Conservation (phyloP, 2,888 invertebrate genomes). For the Epirrhoe alternata region DNA sequence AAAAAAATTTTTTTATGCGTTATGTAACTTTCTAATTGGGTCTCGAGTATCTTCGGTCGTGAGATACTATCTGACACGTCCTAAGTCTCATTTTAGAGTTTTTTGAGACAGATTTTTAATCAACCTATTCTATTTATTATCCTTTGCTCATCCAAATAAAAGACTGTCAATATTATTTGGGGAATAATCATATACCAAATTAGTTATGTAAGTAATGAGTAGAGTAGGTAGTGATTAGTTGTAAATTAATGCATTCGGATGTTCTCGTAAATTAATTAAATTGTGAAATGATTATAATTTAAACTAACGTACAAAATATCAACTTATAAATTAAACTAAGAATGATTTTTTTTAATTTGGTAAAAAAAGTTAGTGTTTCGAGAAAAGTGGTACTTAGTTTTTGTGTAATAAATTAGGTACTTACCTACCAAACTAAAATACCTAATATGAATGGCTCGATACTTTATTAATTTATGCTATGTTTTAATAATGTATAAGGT, state of each 20-base stretch:
- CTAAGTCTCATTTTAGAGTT: constrained; percentile 1
- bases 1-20: constrained; percentile 34
- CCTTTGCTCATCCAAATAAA: constrained; percentile 5
- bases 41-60: constrained; percentile 18
- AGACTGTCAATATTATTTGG: constrained; percentile 16
- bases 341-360: too few relatives aligned
- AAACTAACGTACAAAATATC: too few relatives aligned
- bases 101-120: constrained; percentile 3
- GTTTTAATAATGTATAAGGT: background rate
- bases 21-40: constrained; percentile 5
- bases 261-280: background rate
- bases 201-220: background rate
- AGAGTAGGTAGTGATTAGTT: background rate
- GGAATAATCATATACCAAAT: background rate
- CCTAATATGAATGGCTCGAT: background rate
- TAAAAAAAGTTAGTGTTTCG: too few relatives aligned
- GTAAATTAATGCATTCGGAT: background rate
- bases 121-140: constrained; percentile 8
- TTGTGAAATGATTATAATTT: too few relatives aligned
- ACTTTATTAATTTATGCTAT: background rate
- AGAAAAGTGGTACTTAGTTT: too few relatives aligned
- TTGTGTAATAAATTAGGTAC: too few relatives aligned
- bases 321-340: too few relatives aligned
- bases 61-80: constrained; percentile 18
- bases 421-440: background rate